Base-by-base conservation (phyloP, 2,888 invertebrate species). In the Entomobrya proxima region DNA sequence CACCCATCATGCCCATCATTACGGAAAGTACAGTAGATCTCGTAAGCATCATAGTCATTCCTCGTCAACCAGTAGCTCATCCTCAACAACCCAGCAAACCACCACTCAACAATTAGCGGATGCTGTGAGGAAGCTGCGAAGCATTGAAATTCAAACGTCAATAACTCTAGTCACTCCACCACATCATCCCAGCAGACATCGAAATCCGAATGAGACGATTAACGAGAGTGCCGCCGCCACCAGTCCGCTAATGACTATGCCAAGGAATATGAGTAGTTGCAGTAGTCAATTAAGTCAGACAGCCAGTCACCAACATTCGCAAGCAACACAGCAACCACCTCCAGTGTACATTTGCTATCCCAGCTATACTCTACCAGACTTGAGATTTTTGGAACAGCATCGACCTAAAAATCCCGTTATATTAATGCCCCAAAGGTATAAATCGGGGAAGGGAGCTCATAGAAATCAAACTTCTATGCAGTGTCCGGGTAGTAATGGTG, bases 331-430 rank as follows among this genome's bases (percentile, higher is more conserved):
- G 55, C 80, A 82, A 9, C 87, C 85, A 15, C 84, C 88, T 21
- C 96, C 97, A 3, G 96, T 97, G 0, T 97, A 96, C 92, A 95
- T 98, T 58, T 94, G 97, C 88, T 98, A 97, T 92, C 97, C 98
- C 35, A 97, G 96, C 92, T 98, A 98, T 91, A 95, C 97, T 7
- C 92, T 98, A 87, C 97, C 98, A 24, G 96, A 97, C 92, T 93
- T 98, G 90, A 96, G 96, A 90, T 98, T 98, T 92, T 93, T 98
- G 74, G 81, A 84, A 30, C 79, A 87, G 44, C 87, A 85, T 55
- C 85, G 87, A 67, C 82, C 91, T 55, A 95, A 96, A 89, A 81
- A 87, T 52, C 88, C 88, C 32, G 94, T 97, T 86, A 94, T 95
- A 87, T 93, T 96, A 84, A 95, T 95, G 91, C 96, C 96, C 0